phyloP scores from a whole-genome alignment of 2,113 vertebrate genomes.

The Tyto alba region DNA sequence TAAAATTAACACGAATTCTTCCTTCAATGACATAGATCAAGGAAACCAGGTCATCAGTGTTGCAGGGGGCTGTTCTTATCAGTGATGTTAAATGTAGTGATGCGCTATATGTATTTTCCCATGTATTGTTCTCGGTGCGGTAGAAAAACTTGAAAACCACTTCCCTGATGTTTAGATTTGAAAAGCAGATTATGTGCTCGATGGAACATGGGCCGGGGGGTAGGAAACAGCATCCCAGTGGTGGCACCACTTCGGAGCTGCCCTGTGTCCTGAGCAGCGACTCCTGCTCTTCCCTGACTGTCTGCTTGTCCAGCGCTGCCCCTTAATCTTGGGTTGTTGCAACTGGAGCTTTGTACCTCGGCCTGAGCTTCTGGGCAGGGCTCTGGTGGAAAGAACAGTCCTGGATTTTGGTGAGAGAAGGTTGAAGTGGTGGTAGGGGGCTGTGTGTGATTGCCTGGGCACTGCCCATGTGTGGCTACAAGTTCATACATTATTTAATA shows the following conservation, averaged over 20 bases:
- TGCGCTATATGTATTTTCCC: background rate
- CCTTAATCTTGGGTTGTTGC: no score
- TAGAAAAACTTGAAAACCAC: background rate
- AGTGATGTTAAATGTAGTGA: background rate
- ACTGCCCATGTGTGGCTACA: rapidly evolving
- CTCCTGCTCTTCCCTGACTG: background rate
- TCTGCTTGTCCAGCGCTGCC: rapidly evolving
- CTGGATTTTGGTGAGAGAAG: background rate
- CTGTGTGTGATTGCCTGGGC: no score
- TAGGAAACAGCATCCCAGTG: background rate
- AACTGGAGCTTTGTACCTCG: background rate
- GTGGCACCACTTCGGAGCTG: background rate
- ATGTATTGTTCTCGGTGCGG: rapidly evolving
- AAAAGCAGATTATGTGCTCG: background rate
- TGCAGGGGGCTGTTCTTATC: background rate
- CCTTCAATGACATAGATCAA: background rate
- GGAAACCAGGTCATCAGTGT: background rate
- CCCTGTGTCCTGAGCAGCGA: background rate
- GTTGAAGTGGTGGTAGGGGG: background rate
- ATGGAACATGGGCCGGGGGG: background rate
- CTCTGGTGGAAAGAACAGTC: background rate
- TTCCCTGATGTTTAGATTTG: background rate
- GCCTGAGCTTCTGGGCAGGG: background rate
- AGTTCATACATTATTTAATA: background rate
- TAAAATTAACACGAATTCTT: background rate